These are phyloP conservation scores for Dryas iulia DNA, from an alignment of 1,140 invertebrate species.

Conservation along the genomic window DNA sequence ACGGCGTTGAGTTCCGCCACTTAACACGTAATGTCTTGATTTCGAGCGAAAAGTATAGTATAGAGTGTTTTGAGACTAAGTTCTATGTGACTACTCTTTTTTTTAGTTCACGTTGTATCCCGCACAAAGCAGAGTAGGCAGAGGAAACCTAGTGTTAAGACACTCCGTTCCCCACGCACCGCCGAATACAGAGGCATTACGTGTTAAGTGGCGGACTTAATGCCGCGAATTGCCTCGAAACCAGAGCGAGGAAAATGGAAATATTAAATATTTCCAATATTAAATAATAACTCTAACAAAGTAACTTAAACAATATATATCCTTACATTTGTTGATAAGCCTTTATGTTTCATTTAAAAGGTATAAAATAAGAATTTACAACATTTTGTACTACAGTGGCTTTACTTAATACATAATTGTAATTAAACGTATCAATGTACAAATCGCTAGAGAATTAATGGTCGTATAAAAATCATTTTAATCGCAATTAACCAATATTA, in stretches of 20 bases:
- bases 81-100: no score
- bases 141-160: no score
- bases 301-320: neutral
- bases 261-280: no score
- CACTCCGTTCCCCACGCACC: no score
- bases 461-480: slow-evolving; percentile 8
- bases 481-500: slow-evolving; percentile 8
- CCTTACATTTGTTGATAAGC: neutral
- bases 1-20: no score
- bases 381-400: neutral
- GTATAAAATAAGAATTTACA: neutral
- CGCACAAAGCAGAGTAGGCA: no score
- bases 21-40: no score
- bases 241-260: no score
- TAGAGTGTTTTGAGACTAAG: no score
- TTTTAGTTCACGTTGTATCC: no score
- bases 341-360: neutral
- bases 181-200: no score
- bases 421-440: slow-evolving; percentile 12
- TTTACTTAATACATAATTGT: slow-evolving; percentile 12
- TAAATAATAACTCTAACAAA: neutral
- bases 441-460: slow-evolving; percentile 10
- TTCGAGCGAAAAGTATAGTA: no score
- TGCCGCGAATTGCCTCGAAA: neutral
- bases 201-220: neutral